These are phyloP conservation scores for Agrilus cyanescens DNA, from an alignment of 2,888 invertebrate species.

Conservation along the genomic window DNA sequence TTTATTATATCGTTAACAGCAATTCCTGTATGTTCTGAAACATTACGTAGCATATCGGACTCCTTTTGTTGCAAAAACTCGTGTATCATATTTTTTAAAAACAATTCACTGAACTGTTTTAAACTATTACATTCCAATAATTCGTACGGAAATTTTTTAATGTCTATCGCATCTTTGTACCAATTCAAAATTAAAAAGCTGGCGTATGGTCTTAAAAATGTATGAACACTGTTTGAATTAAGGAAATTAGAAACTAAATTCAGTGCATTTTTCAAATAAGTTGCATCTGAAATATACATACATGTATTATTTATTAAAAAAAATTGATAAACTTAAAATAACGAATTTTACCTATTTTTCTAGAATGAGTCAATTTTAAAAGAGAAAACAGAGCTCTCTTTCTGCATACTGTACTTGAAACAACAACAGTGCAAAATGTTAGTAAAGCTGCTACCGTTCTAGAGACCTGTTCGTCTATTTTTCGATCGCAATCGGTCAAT, in stretches of 20 bases:
- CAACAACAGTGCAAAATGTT: constrained; percentile 41
- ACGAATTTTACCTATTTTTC: constrained; percentile 34
- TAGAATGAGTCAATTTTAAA: constrained; percentile 41
- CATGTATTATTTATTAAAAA: neutral
- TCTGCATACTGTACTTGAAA: constrained; percentile 39
- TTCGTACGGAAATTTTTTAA: constrained; percentile 31
- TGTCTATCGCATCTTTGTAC: constrained; percentile 19
- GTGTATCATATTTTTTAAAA: constrained; percentile 33
- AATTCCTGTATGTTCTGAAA: constrained; percentile 25
- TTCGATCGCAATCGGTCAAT: constrained; percentile 29
- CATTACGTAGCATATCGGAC: constrained; percentile 18
- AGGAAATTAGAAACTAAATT: constrained; percentile 21
- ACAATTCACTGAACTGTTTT: constrained; percentile 33
- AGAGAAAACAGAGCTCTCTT: constrained; percentile 43
- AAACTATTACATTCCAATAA: constrained; percentile 28
- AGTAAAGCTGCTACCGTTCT: constrained; percentile 47
- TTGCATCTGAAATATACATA: constrained; percentile 6
- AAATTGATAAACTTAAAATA: neutral
- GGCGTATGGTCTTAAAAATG: constrained; percentile 37
- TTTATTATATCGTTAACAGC: constrained; percentile 25
- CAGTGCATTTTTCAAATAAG: constrained; percentile 17
- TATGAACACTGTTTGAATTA: constrained; percentile 22
- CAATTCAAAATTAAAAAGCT: constrained; percentile 38
- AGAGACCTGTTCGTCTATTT: constrained; percentile 46
- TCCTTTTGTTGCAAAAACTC: constrained; percentile 32